phyloP scores from a whole-genome alignment of 2,888 invertebrate species.

The Mimas tiliae region DNA sequence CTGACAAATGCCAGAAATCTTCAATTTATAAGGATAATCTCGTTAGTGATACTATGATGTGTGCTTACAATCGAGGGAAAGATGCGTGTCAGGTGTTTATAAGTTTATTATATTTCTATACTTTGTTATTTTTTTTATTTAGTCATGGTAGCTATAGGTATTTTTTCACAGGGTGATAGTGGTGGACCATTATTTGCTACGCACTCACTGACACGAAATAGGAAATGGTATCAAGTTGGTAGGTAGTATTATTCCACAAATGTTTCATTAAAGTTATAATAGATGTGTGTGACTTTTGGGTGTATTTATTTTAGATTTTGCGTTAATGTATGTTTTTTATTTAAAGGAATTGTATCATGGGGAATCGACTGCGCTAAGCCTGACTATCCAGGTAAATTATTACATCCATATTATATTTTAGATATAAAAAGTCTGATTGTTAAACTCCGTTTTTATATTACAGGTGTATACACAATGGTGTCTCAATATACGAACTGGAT shows the following conservation, averaged over 20 bases:
- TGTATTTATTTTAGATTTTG: too few relatives aligned
- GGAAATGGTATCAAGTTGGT: constrained; percentile 86
- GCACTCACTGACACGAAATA: constrained; percentile 60
- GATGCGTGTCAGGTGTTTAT: constrained; percentile 86
- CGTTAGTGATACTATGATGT: constrained; percentile 80
- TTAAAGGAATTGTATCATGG: constrained; percentile 87
- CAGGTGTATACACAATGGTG: constrained; percentile 86
- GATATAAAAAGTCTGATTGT: neutral
- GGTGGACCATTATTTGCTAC: constrained; percentile 86
- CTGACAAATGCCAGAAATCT: constrained; percentile 61
- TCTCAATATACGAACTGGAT: constrained; percentile 83
- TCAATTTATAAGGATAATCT: constrained; percentile 71
- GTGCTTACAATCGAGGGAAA: constrained; percentile 84
- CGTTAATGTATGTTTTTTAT: constrained; percentile 19
- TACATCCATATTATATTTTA: neutral
- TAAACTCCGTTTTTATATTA: constrained; percentile 35
- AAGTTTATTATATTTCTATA: neutral
- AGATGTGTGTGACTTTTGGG: neutral
- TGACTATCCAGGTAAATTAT: constrained; percentile 75
- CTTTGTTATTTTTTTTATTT: neutral
- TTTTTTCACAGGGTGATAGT: constrained; percentile 85
- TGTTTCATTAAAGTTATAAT: neutral
- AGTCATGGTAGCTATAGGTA: neutral
- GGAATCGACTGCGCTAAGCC: constrained; percentile 88
- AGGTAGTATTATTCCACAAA: constrained; percentile 40